A percentile compares a stretch with the other conserved stretches of the same genome.
Conservation (phyloP, 2,888 invertebrate species). For the Rhamnusium bicolor region DNA sequence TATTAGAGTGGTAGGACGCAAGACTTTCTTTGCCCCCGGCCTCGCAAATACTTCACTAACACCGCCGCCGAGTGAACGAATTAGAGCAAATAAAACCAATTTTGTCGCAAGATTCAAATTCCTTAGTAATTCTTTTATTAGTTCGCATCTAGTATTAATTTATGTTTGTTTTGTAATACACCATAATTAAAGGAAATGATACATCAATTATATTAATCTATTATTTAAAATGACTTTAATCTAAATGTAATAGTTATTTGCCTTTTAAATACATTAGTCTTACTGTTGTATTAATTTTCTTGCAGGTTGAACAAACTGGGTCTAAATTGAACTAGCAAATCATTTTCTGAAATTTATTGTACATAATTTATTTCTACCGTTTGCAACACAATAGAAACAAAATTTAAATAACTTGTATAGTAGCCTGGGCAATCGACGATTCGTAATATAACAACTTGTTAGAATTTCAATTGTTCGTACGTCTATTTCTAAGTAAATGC, state of each 20-base stretch:
- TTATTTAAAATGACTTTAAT: conserved; percentile 1
- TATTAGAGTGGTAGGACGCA: conserved; percentile 62
- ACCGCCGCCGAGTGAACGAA: conserved; percentile 49
- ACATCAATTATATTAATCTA: conserved; percentile 11
- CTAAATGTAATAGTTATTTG: neutral
- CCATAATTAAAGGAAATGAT: conserved; percentile 15
- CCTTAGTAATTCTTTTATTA: conserved; percentile 13
- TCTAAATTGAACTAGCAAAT: neutral
- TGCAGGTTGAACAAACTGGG: no score
- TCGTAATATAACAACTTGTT: no score
- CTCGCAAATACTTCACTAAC: conserved; percentile 48
- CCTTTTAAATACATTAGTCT: neutral
- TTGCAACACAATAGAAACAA: no score
- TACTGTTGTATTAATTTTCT: neutral
- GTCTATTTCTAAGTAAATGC: no score
- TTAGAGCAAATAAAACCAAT: conserved; percentile 57
- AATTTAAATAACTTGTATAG: no score
- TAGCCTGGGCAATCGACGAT: no score
- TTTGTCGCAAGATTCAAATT: conserved; percentile 52
- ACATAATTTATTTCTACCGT: no score
- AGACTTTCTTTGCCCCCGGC: conserved; percentile 62
- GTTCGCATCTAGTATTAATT: neutral
- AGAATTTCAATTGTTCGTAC: no score
- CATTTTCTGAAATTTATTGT: no score
- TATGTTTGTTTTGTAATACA: conserved; percentile 10